phyloP scores from a whole-genome alignment of 23 tunicate genomes.

The Trididemnum clinides region DNA sequence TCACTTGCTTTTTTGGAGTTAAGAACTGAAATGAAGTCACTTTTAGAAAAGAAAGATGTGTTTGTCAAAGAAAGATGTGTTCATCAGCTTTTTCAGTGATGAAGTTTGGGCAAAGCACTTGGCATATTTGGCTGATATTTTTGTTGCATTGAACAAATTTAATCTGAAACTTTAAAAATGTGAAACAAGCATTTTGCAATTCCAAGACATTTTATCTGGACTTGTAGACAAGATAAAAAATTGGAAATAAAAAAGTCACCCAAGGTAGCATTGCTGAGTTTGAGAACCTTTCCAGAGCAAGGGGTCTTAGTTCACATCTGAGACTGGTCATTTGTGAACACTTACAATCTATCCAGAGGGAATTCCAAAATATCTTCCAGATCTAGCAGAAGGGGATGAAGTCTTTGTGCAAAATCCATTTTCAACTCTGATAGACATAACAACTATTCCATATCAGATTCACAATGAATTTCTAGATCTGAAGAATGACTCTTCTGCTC shows the following conservation, averaged over 20 bases:
- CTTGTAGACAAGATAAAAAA: constrained; percentile 13
- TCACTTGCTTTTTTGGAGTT: constrained; percentile 8
- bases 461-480: constrained; percentile 19
- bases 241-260: constrained; percentile 24
- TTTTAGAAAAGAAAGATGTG: neutral
- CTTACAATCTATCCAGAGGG: constrained; percentile 20
- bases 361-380: constrained; percentile 34
- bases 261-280: constrained; percentile 1
- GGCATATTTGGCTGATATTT: constrained; percentile 48
- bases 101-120: constrained; percentile 1
- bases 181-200: constrained; percentile 8
- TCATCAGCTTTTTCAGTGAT: constrained; percentile 7
- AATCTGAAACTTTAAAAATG: constrained; percentile 27
- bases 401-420: constrained; percentile 11
- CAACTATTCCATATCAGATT: constrained; percentile 31
- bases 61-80: neutral
- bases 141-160: constrained; percentile 13
- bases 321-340: constrained; percentile 15
- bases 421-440: constrained; percentile 27
- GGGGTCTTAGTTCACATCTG: neutral
- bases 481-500: constrained; percentile 33
- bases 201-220: neutral
- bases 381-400: constrained; percentile 38
- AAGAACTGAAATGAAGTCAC: neutral
- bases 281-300: neutral